These are phyloP conservation scores for Rhagoletis pomonella DNA, from an alignment of 1,140 invertebrate genomes.

Conservation along the genomic window DNA sequence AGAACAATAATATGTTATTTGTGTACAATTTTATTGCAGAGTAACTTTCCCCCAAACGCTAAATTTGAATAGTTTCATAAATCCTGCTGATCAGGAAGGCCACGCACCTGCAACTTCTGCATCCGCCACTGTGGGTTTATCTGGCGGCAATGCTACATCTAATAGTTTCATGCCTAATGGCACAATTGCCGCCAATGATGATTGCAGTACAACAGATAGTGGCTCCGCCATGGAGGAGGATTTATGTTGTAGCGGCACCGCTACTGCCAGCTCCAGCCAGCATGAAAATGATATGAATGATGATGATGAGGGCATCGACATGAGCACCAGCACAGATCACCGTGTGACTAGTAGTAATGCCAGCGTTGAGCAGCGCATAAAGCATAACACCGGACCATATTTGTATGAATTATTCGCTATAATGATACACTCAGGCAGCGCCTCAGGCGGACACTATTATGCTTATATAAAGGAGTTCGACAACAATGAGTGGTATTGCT, in stretches of 20 bases:
- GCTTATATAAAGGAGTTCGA: constrained; percentile 94
- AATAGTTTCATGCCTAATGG: constrained; percentile 47
- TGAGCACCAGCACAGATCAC: constrained; percentile 77
- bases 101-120: constrained; percentile 60
- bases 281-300: constrained; percentile 72
- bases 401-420: constrained; percentile 93
- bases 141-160: neutral
- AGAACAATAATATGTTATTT: constrained; percentile 12
- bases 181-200: constrained; percentile 73
- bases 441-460: constrained; percentile 94
- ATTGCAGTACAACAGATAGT: constrained; percentile 83
- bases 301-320: constrained; percentile 83
- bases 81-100: constrained; percentile 60
- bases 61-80: constrained; percentile 86
- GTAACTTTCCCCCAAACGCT: constrained; percentile 89
- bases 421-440: constrained; percentile 95
- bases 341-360: constrained; percentile 64
- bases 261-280: constrained; percentile 69
- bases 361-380: constrained; percentile 60
- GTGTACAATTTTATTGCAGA: constrained; percentile 74
- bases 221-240: constrained; percentile 82
- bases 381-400: constrained; percentile 79
- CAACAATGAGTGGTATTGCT: constrained; percentile 86
- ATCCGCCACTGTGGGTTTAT: neutral
- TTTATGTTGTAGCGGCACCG: constrained; percentile 73